Conservation (phyloP, 1,140 invertebrate species). For the Chionoecetes opilio region DNA sequence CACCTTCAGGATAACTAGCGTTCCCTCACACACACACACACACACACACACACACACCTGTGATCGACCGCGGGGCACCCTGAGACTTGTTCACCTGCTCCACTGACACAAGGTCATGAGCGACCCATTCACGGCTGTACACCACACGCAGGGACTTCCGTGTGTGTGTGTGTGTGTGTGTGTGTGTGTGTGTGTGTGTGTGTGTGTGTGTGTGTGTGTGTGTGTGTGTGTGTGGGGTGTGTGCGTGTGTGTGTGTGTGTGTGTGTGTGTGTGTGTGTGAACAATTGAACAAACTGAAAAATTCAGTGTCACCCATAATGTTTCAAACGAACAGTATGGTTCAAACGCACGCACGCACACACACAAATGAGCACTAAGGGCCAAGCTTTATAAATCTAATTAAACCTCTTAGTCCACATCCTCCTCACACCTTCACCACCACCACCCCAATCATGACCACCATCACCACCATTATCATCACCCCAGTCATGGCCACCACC, state of each 20-base stretch:
- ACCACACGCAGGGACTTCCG: not conserved
- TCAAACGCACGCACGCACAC: not conserved
- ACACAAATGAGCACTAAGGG: not conserved
- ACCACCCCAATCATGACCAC: not conserved
- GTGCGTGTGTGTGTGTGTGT: not conserved
- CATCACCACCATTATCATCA: not conserved
- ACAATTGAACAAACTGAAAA: not conserved
- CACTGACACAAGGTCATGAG: not conserved
- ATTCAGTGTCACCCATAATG: not conserved
- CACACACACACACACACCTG: not conserved
- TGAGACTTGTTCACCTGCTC: not conserved
- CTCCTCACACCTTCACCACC: not conserved
- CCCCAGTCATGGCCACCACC: not conserved
- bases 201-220: not conserved
- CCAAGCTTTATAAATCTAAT: not conserved
- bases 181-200: conserved; percentile 27
- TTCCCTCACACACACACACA: not conserved
- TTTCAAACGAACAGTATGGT: not conserved
- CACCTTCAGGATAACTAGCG: not conserved
- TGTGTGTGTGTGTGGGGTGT: not conserved
- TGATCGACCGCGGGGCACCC: not conserved
- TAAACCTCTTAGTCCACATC: not conserved
- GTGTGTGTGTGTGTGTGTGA: conserved; percentile 12
- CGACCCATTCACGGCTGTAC: not conserved
- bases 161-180: not conserved